These are phyloP conservation scores for Cepaea nemoralis DNA, from an alignment of 1,140 invertebrate genomes.

Conservation along the genomic window DNA sequence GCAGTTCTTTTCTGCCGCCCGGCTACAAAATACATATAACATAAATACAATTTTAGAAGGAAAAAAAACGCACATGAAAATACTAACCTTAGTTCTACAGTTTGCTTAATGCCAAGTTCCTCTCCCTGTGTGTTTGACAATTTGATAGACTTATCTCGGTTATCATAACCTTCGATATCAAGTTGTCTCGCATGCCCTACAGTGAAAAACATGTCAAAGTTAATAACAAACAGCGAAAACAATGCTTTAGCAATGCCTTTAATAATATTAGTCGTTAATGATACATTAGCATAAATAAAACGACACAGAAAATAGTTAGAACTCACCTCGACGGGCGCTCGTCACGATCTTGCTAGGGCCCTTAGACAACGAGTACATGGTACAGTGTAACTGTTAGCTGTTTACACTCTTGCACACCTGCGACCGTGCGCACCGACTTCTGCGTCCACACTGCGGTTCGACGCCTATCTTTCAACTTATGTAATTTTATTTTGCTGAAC, in stretches of 20 bases:
- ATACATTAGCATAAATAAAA: too few relatives aligned
- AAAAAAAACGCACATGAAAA: background rate
- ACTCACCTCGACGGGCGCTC: slow-evolving; percentile 56
- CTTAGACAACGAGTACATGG: slow-evolving; percentile 60
- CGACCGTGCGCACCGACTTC: background rate
- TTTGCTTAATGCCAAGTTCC: slow-evolving; percentile 42
- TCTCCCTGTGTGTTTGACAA: slow-evolving; percentile 48
- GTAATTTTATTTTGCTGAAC: too few relatives aligned
- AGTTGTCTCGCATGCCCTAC: slow-evolving; percentile 52
- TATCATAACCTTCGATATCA: slow-evolving; percentile 38
- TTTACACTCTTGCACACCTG: slow-evolving; percentile 29
- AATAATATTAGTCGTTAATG: too few relatives aligned
- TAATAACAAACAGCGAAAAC: background rate
- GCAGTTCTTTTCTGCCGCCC: too few relatives aligned
- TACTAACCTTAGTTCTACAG: slow-evolving; percentile 49
- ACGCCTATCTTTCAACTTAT: too few relatives aligned
- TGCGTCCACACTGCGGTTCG: too few relatives aligned
- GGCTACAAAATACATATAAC: background rate
- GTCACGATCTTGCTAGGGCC: slow-evolving; percentile 60
- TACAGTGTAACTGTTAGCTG: slow-evolving; percentile 46
- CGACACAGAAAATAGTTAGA: slow-evolving; percentile 1
- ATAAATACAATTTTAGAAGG: background rate
- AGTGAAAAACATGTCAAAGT: slow-evolving; percentile 44
- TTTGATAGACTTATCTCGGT: slow-evolving; percentile 21
- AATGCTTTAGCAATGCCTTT: too few relatives aligned